Evolutionary conservation across 2,888 invertebrate species (phyloP).

Genomic region (Sminthurides aquaticus): DNA sequence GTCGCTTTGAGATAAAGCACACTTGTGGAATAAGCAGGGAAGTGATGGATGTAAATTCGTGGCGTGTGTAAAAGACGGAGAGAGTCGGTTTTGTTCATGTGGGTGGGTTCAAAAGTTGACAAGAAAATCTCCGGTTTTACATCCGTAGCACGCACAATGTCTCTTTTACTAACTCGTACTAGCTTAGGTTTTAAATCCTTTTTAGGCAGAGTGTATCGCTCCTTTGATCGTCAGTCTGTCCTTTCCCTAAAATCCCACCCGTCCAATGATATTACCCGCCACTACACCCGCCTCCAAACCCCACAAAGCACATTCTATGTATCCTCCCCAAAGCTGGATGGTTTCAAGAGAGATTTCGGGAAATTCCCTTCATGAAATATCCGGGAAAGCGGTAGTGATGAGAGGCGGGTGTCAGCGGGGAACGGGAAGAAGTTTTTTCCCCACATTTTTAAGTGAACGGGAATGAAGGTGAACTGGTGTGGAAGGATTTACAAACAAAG

Average conservation of each 20-base stretch:
- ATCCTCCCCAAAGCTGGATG: background rate
- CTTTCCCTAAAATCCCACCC: background rate
- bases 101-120: background rate
- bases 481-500: too few relatives aligned
- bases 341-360: too few relatives aligned
- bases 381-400: background rate
- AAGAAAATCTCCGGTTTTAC: slow-evolving; percentile 6
- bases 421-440: background rate
- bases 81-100: background rate
- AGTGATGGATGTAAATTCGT: slow-evolving; percentile 6
- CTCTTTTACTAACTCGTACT: background rate
- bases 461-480: too few relatives aligned
- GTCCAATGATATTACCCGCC: background rate
- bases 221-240: background rate
- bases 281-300: background rate
- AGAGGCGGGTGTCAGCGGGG: background rate
- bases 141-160: slow-evolving; percentile 3
- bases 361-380: background rate
- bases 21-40: background rate
- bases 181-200: background rate
- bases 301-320: too few relatives aligned
- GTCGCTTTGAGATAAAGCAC: background rate
- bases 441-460: too few relatives aligned
- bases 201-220: background rate
- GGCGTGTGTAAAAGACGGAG: background rate